These are phyloP conservation scores for Emys orbicularis DNA, from an alignment of 2,797 vertebrate genomes.

Conservation along the genomic window DNA sequence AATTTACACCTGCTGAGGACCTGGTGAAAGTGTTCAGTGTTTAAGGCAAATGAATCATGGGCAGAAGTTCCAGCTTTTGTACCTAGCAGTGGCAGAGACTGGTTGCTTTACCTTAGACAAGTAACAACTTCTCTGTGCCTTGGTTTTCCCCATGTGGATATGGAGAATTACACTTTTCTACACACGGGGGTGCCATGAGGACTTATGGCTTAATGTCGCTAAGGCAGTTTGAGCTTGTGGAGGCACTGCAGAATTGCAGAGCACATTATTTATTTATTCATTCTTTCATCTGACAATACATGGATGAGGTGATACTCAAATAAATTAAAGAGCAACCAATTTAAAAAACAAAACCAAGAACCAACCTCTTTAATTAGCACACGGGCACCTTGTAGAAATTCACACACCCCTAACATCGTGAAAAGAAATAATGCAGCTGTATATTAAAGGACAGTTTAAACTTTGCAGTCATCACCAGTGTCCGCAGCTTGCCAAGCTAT, in stretches of 20 bases:
- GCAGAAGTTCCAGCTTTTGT: background rate
- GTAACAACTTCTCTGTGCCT: background rate
- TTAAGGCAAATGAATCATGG: background rate
- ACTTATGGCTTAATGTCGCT: slow-evolving; percentile 7
- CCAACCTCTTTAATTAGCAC: background rate
- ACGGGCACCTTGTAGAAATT: background rate
- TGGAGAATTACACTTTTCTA: fast-evolving
- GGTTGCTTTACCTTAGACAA: background rate
- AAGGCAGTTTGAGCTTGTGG: background rate
- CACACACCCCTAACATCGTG: fast-evolving
- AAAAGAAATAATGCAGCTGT: background rate
- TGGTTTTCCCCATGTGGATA: background rate
- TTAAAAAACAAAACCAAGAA: background rate
- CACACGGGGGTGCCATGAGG: background rate
- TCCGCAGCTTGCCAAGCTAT: slow-evolving; percentile 47
- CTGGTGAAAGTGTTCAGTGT: background rate
- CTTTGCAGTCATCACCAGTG: slow-evolving; percentile 10
- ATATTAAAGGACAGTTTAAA: slow-evolving; percentile 33
- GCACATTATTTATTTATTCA: background rate
- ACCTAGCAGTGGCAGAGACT: background rate
- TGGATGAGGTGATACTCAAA: background rate
- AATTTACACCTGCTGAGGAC: background rate
- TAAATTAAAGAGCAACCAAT: background rate
- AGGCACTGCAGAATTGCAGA: background rate
- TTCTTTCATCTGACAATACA: background rate